These are phyloP conservation scores for Asbolus verrucosus DNA, from an alignment of 1,140 invertebrate genomes.

Conservation along the genomic window DNA sequence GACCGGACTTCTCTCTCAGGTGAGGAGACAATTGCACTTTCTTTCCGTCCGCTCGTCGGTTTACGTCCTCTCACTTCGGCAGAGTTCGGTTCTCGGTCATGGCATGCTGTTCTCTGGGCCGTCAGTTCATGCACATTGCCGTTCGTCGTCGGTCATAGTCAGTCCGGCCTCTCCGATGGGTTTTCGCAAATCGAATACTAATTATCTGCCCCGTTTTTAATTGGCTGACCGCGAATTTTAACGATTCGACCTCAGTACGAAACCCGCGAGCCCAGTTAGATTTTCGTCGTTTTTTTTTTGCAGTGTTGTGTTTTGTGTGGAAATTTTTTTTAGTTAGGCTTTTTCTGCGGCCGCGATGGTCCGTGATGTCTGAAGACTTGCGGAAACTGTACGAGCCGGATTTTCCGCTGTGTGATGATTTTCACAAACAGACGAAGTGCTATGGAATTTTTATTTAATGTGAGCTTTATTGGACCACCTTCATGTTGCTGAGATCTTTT, in stretches of 20 bases:
- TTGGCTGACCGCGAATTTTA: conserved; percentile 33
- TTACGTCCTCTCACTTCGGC: conserved; percentile 32
- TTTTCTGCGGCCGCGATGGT: conserved; percentile 20
- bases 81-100: conserved; percentile 50
- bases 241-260: conserved; percentile 15
- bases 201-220: conserved; percentile 28
- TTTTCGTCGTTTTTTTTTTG: conserved; percentile 2
- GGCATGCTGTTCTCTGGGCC: conserved; percentile 51
- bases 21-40: conserved; percentile 50
- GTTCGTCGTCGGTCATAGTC: conserved; percentile 27
- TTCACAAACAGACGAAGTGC: conserved; percentile 48
- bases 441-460: conserved; percentile 55
- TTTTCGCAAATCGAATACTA: conserved; percentile 39
- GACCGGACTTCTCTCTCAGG: conserved; percentile 45
- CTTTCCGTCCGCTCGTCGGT: conserved; percentile 37
- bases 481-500: conserved; percentile 51
- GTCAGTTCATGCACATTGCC: conserved; percentile 48
- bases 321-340: conserved; percentile 17
- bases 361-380: conserved; percentile 41
- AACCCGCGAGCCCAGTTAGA: conserved; percentile 15
- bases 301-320: conserved; percentile 31
- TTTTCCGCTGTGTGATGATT: conserved; percentile 50
- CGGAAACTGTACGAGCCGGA: conserved; percentile 25
- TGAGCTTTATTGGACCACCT: conserved; percentile 54
- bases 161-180: conserved; percentile 24